Conservation (phyloP, 37 sponge, comb jelly and placozoan genomes). For the Bolinopsis microptera region DNA sequence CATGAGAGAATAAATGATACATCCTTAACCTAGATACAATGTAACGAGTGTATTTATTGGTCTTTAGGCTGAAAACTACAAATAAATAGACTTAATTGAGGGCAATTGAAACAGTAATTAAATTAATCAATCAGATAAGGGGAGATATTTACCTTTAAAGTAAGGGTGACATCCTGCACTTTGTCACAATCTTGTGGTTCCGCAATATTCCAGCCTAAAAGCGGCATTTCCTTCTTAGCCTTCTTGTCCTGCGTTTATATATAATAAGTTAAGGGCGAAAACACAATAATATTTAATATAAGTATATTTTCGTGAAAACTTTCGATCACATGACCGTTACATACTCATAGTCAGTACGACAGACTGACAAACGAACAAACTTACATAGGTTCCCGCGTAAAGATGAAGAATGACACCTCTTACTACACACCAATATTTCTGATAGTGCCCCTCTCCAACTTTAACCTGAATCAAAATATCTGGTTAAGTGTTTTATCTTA, state of each 20-base stretch:
- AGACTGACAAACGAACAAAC: background rate
- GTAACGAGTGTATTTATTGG: too few species aligned
- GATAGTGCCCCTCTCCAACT: background rate
- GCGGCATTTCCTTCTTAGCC: constrained; percentile 47
- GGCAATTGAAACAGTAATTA: too few species aligned
- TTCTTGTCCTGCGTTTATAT: constrained; percentile 4
- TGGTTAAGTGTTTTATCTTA: too few species aligned
- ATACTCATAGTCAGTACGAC: too few species aligned
- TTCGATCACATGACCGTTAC: too few species aligned
- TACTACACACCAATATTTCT: constrained; percentile 40
- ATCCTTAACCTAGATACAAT: too few species aligned
- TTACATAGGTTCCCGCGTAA: constrained; percentile 59
- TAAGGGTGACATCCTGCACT: background rate
- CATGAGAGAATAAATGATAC: too few species aligned
- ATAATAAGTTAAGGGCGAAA: background rate
- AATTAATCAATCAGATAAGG: too few species aligned
- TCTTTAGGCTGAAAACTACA: too few species aligned
- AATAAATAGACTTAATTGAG: too few species aligned
- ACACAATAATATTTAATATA: too few species aligned
- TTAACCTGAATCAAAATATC: constrained; percentile 26
- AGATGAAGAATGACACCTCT: background rate
- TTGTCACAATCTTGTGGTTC: constrained; percentile 32
- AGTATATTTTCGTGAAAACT: too few species aligned
- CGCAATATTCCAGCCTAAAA: constrained; percentile 14
- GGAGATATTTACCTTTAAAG: background rate